These are phyloP conservation scores for Bombylius major DNA, from an alignment of 2,888 invertebrate genomes.

Conservation along the genomic window DNA sequence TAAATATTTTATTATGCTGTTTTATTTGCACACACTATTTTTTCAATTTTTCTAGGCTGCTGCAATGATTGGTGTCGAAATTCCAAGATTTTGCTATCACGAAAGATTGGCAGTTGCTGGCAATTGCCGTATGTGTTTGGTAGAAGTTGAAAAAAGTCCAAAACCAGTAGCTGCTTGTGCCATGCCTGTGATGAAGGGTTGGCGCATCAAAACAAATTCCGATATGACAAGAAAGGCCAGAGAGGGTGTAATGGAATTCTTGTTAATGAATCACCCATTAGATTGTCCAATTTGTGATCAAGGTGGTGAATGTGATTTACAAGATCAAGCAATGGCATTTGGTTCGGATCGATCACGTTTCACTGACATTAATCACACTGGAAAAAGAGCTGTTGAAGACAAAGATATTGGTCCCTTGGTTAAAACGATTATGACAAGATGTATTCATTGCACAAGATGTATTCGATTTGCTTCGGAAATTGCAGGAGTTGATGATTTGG, in stretches of 20 bases:
- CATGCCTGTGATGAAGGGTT: constrained; percentile 99
- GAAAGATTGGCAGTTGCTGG: constrained; percentile 97
- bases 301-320: constrained; percentile 83
- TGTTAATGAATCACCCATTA: constrained; percentile 94
- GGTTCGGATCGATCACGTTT: constrained; percentile 91
- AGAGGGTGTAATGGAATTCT: constrained; percentile 95
- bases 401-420: constrained; percentile 97
- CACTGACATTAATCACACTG: constrained; percentile 79
- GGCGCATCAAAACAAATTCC: constrained; percentile 95
- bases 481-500: constrained; percentile 95
- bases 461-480: constrained; percentile 97
- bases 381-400: constrained; percentile 97
- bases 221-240: constrained; percentile 70
- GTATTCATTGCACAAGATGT: constrained; percentile 98
- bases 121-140: constrained; percentile 98
- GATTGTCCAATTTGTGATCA: constrained; percentile 99
- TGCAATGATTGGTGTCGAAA: constrained; percentile 89
- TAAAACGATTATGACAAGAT: constrained; percentile 98
- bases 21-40: background rate
- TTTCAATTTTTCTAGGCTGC: constrained; percentile 56
- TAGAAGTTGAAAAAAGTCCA: constrained; percentile 96
- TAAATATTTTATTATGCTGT: background rate
- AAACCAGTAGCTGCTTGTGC: constrained; percentile 99
- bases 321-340: constrained; percentile 99
- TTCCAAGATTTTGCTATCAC: constrained; percentile 98